phyloP scores from a whole-genome alignment of 1,140 invertebrate genomes.

The Ectropis grisescens region DNA sequence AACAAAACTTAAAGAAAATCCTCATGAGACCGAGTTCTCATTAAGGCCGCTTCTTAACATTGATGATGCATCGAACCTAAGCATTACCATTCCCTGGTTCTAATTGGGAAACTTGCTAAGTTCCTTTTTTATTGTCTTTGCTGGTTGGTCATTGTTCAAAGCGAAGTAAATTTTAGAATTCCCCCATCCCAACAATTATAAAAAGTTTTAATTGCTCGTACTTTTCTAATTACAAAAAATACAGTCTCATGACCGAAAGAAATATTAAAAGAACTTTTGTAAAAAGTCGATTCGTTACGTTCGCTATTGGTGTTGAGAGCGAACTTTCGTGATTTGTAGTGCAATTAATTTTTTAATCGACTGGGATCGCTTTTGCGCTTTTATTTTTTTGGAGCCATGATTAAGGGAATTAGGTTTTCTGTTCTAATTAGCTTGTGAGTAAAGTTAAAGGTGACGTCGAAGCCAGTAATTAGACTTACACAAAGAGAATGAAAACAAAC shows the following conservation, averaged over 20 bases:
- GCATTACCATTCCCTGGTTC: slow-evolving; percentile 28
- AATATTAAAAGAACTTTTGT: slow-evolving; percentile 29
- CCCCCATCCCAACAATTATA: slow-evolving; percentile 59
- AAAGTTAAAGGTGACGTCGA: no score
- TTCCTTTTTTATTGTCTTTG: slow-evolving; percentile 55
- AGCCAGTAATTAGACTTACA: no score
- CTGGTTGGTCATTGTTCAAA: slow-evolving; percentile 44
- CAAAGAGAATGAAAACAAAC: no score
- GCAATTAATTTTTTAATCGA: slow-evolving; percentile 13
- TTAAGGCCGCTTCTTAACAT: no score
- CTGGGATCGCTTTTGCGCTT: no score
- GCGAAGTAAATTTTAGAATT: slow-evolving; percentile 50
- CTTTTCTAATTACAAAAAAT: slow-evolving; percentile 63
- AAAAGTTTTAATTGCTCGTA: slow-evolving; percentile 66
- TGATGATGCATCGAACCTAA: slow-evolving; percentile 29
- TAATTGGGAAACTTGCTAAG: slow-evolving; percentile 59
- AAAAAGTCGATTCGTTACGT: slow-evolving; percentile 11
- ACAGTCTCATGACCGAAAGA: slow-evolving; percentile 44
- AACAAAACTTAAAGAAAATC: no score
- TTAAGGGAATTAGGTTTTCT: no score
- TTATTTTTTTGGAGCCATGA: no score
- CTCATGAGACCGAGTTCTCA: no score
- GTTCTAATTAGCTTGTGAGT: no score
- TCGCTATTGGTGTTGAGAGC: slow-evolving; percentile 16
- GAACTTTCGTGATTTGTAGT: slow-evolving; percentile 17